A percentile compares a stretch with the other conserved stretches of the same genome.
Evolutionary conservation across 2,113 vertebrate genomes (phyloP).

Genomic region (Benitochromis conjunctus): DNA sequence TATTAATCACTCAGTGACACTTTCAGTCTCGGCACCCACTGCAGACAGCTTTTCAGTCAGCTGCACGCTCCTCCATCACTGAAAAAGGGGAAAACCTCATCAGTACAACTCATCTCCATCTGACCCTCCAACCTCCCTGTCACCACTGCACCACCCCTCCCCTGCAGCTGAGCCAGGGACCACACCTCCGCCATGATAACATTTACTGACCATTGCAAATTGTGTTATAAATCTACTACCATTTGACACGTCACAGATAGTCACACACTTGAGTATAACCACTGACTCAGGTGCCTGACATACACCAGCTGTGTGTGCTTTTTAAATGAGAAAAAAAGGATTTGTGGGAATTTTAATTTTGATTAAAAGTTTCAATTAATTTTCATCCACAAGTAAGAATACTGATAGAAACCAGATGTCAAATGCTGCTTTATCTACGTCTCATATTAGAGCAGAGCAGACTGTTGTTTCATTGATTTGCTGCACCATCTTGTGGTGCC

Average conservation of each 20-base stretch:
- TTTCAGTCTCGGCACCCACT: not conserved
- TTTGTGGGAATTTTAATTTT: not conserved
- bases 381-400: not conserved
- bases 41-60: not conserved
- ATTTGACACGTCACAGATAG: not conserved
- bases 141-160: not conserved
- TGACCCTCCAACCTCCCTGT: not conserved
- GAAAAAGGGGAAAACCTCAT: not conserved
- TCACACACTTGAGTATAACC: not conserved
- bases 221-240: accelerated
- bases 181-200: accelerated
- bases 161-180: not conserved
- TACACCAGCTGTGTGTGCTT: not conserved
- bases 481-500: not conserved
- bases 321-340: accelerated
- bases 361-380: not conserved
- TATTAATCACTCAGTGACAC: not conserved
- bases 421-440: not conserved
- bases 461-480: not conserved
- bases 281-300: not conserved
- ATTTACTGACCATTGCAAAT: not conserved
- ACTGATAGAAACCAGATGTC: not conserved
- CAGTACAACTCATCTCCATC: accelerated
- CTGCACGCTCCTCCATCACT: not conserved
- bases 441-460: not conserved